phyloP scores from a whole-genome alignment of 2,888 invertebrate species.

The Thyatira batis region DNA sequence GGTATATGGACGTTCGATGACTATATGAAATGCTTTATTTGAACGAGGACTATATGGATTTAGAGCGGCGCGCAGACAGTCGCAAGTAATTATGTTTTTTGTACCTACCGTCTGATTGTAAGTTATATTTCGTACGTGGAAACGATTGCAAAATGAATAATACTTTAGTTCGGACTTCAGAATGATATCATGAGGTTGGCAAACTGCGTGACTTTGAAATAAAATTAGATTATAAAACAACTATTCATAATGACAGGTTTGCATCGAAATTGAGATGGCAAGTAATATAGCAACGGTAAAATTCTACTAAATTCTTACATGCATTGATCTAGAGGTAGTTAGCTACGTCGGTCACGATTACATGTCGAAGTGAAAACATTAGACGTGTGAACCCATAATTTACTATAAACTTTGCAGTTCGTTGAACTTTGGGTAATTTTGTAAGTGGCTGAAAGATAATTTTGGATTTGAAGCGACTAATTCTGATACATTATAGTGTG shows the following conservation, averaged over 20 bases:
- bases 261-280: constrained; percentile 46
- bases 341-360: constrained; percentile 70
- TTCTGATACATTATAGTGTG: constrained; percentile 60
- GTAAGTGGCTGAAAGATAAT: constrained; percentile 64
- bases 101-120: constrained; percentile 14
- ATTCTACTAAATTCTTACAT: constrained; percentile 66
- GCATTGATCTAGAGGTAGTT: constrained; percentile 66
- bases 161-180: constrained; percentile 21
- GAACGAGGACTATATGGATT: constrained; percentile 34
- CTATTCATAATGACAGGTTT: constrained; percentile 54
- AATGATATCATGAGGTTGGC: constrained; percentile 37
- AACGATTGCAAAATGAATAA: constrained; percentile 36
- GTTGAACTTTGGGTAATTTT: constrained; percentile 74
- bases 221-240: constrained; percentile 46
- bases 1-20: constrained; percentile 42
- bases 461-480: constrained; percentile 58
- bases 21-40: constrained; percentile 45
- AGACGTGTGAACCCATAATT: constrained; percentile 78
- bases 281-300: constrained; percentile 56
- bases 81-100: constrained; percentile 30
- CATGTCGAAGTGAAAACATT: constrained; percentile 72
- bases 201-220: constrained; percentile 48
- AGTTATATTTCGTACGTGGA: constrained; percentile 37
- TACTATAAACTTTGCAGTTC: constrained; percentile 71
- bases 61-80: constrained; percentile 16